phyloP scores from a whole-genome alignment of 2,797 vertebrate species.

The Threskiornis aethiopicus region DNA sequence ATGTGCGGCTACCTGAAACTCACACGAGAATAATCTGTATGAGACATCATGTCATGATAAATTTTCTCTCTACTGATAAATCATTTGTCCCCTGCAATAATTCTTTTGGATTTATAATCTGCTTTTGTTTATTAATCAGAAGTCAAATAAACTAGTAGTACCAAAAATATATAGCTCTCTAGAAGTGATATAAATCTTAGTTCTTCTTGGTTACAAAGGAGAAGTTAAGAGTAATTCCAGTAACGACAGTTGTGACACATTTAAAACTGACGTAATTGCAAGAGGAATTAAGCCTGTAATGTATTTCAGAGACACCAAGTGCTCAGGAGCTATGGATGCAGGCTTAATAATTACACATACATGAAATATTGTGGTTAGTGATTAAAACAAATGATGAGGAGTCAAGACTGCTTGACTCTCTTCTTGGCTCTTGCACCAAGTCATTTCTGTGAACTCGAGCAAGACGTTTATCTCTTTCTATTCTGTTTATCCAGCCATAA shows the following conservation, averaged over 20 bases:
- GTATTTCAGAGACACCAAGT: background rate
- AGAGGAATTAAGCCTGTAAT: background rate
- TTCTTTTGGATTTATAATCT: background rate
- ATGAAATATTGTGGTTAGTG: background rate
- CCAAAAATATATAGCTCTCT: background rate
- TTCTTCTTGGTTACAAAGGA: background rate
- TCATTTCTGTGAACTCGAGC: background rate
- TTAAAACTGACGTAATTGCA: background rate
- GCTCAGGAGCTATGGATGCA: background rate
- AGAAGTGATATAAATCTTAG: background rate
- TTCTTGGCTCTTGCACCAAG: background rate
- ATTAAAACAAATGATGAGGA: background rate
- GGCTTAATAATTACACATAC: background rate
- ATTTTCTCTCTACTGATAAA: background rate
- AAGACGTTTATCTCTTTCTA: background rate
- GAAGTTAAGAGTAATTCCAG: background rate
- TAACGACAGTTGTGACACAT: background rate
- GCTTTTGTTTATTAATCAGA: background rate
- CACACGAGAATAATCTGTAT: background rate
- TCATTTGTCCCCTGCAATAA: background rate
- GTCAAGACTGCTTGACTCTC: background rate
- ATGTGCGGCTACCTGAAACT: background rate
- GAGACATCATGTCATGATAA: background rate
- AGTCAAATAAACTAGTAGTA: background rate
- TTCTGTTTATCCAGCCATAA: background rate